A percentile compares a stretch with the other conserved stretches of the same genome.
Evolutionary conservation across 1,140 invertebrate species (phyloP).

Genomic region (Drosophila triauraria): DNA sequence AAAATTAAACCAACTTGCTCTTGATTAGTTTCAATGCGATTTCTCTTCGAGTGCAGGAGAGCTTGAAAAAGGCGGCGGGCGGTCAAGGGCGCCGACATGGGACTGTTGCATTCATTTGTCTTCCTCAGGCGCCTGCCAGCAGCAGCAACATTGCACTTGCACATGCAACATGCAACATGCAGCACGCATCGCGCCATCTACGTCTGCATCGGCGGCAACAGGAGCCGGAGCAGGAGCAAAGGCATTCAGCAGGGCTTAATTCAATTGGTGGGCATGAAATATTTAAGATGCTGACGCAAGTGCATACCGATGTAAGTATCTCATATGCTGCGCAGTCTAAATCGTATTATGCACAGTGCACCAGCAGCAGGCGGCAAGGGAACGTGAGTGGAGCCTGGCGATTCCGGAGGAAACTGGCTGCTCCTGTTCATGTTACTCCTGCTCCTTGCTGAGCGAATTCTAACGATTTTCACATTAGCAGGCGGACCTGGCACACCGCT

Average conservation of each 20-base stretch:
- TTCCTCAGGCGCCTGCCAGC: slow-evolving; percentile 64
- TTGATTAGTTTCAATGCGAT: too few relatives aligned
- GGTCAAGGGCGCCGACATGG: slow-evolving; percentile 54
- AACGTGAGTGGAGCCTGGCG: slow-evolving; percentile 41
- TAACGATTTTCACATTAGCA: slow-evolving; percentile 82
- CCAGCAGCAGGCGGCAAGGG: slow-evolving; percentile 54
- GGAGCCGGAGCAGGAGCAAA: background rate
- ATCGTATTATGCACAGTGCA: slow-evolving; percentile 77
- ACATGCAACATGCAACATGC: slow-evolving; percentile 60
- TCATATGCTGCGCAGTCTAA: slow-evolving; percentile 48
- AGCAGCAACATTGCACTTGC: slow-evolving; percentile 43
- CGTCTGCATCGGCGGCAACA: slow-evolving; percentile 4
- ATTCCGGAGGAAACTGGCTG: slow-evolving; percentile 58
- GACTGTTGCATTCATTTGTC: slow-evolving; percentile 68
- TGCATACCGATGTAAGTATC: slow-evolving; percentile 43
- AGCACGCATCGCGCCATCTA: slow-evolving; percentile 37
- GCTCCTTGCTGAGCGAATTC: slow-evolving; percentile 52
- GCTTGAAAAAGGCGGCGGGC: slow-evolving; percentile 11
- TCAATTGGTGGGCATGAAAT: slow-evolving; percentile 78
- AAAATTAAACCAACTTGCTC: too few relatives aligned
- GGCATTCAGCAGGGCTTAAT: slow-evolving; percentile 53
- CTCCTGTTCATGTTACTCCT: background rate
- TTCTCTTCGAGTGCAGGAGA: slow-evolving; percentile 1
- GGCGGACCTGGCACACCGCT: slow-evolving; percentile 12
- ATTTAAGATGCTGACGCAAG: slow-evolving; percentile 72